Evolutionary conservation across 2,888 invertebrate species (phyloP).

Genomic region (Nymphalis urticae): DNA sequence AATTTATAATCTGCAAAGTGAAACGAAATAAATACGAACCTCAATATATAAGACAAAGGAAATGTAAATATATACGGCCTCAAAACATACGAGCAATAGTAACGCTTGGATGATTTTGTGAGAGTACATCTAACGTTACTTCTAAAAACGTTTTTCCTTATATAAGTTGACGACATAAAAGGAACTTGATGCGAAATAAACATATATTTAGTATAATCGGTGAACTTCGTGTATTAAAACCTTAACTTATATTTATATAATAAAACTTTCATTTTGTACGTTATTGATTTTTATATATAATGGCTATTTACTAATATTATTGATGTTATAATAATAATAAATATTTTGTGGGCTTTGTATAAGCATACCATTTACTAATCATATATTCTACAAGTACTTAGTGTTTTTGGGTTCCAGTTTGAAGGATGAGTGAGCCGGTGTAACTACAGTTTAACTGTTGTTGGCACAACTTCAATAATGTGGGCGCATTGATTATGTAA

Average conservation of each 20-base stretch:
- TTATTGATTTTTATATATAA: background rate
- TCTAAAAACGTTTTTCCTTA: no score
- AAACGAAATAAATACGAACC: background rate
- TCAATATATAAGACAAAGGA: background rate
- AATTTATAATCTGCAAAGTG: no score
- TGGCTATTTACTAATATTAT: background rate
- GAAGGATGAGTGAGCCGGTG: no score
- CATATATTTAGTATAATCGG: conserved; percentile 8
- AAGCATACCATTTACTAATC: no score
- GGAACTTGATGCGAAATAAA: conserved; percentile 27
- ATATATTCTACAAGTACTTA: no score
- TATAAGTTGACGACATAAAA: conserved; percentile 12
- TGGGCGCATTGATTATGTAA: no score
- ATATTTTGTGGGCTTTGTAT: no score
- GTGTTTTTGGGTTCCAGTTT: no score
- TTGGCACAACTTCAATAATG: no score
- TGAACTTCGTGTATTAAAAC: conserved; percentile 6
- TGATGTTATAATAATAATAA: background rate
- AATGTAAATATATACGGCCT: background rate
- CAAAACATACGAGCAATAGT: background rate
- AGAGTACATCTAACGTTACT: background rate
- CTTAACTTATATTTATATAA: conserved; percentile 1
- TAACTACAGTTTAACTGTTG: no score
- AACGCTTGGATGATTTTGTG: background rate
- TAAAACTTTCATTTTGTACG: no score